phyloP scores from a whole-genome alignment of 2,888 invertebrate genomes.

The Ochropleura leucogaster region DNA sequence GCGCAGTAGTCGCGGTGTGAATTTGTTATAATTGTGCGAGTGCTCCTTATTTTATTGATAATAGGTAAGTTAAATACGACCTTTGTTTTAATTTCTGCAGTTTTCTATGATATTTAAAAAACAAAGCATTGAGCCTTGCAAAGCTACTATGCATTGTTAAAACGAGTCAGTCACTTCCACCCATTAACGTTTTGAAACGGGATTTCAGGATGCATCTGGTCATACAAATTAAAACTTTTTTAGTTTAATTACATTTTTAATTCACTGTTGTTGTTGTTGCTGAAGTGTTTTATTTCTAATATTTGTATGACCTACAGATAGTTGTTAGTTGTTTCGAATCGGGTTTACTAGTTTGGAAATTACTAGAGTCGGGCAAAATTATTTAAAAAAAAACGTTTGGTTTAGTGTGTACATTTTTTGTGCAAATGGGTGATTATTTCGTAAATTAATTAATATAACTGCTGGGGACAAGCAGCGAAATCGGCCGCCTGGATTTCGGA shows the following conservation, averaged over 20 bases:
- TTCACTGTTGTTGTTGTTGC: neutral
- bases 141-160: no score
- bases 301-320: no score
- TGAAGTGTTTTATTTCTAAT: neutral
- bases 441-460: neutral
- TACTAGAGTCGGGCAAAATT: no score
- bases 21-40: slow-evolving; percentile 57
- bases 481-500: neutral
- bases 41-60: slow-evolving; percentile 49
- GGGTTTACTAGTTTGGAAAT: no score
- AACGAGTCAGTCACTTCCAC: no score
- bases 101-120: neutral
- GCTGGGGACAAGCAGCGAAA: neutral
- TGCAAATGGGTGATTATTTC: neutral
- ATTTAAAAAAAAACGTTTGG: no score
- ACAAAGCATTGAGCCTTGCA: no score
- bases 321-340: no score
- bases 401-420: neutral
- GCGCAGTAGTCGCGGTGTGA: slow-evolving; percentile 67
- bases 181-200: no score
- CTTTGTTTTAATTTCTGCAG: neutral
- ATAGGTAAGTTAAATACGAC: slow-evolving; percentile 62
- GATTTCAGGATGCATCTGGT: neutral
- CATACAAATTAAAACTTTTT: neutral
- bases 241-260: neutral